These are phyloP conservation scores for Hucho hucho DNA, from an alignment of 2,113 vertebrate genomes.

Conservation along the genomic window DNA sequence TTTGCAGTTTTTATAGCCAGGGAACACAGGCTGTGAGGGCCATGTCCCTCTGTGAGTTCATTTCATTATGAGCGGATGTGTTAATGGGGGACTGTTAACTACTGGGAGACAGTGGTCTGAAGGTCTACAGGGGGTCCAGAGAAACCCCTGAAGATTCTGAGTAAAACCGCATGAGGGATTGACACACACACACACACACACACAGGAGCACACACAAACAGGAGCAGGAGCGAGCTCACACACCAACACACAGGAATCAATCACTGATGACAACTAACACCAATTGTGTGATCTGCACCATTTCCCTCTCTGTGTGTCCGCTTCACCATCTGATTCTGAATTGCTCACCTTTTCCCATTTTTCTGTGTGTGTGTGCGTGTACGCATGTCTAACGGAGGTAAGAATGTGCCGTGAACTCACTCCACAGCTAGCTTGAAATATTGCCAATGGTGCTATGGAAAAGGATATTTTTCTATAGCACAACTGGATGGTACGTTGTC, in stretches of 20 bases:
- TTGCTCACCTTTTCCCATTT: no score
- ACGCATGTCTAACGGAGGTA: background rate
- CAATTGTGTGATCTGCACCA: background rate
- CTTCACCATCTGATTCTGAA: no score
- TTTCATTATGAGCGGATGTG: constrained; percentile 42
- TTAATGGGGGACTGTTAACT: constrained; percentile 54
- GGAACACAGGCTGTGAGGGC: constrained; percentile 13
- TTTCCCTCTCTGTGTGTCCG: no score
- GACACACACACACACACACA: background rate
- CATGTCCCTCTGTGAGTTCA: constrained; percentile 24
- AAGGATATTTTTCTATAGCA: no score
- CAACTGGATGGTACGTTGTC: no score
- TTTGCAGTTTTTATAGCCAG: background rate
- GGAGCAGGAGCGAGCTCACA: no score
- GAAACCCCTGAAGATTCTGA: constrained; percentile 35
- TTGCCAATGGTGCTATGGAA: no score
- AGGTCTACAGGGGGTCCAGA: constrained; percentile 24
- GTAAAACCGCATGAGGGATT: constrained; percentile 35
- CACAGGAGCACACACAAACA: constrained; percentile 10
- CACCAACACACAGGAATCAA: background rate
- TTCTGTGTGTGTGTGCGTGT: background rate
- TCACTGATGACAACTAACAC: no score
- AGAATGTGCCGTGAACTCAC: no score
- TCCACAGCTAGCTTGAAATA: no score
- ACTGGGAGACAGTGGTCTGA: constrained; percentile 42